Evolutionary conservation across 2,113 vertebrate genomes (phyloP), one percentile per base, ranked within the genome.

Genomic region (Syrmaticus mikado): DNA sequence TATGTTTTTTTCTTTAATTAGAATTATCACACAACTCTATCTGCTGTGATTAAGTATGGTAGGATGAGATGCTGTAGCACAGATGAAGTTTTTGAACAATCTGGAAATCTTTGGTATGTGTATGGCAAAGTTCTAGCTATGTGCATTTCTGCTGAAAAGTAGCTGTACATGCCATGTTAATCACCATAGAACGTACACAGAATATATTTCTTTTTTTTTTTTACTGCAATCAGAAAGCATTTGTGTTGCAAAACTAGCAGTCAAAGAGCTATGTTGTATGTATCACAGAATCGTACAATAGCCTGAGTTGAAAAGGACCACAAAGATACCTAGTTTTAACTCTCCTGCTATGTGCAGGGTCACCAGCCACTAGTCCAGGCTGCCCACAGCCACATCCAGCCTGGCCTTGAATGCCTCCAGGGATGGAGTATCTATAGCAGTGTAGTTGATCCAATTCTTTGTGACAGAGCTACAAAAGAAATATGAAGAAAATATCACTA

Each of bases 401-500:
- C 22, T 50, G 22, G 48, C 48, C 48, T 24, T 50, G 48, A 50
- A 24, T 50, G 22, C 48, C 21, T 50, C 11, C 22, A 13, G 22
- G 48, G 11, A 50, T 50, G 48, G 48, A 6, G 22, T 12, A 50
- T 24, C 48, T 22, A 50, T 3, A 24, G 22, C 22, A 24, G 24
- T 24, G 11, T 50, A 50, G 21, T 24, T 90, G 85, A 82, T 88
- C 77, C 22, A 32, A 71, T 84, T 93, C 34, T 57, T 89, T 64
- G 65, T 78, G 86, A 91, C 94, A 87, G 74, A 84, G 18, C 66
- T 85, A 94, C 81, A 87, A 85, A 87, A 81, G 68, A 82, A 90
- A 92, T 40, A 48, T 17, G 21, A 96, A 95, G 95, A 95, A 94
- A 92, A 86, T 36, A 96, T 90, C 6, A 3, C 40, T 75, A 61